Conservation (phyloP, 2,797 vertebrate genomes). For the Danio tinwini region DNA sequence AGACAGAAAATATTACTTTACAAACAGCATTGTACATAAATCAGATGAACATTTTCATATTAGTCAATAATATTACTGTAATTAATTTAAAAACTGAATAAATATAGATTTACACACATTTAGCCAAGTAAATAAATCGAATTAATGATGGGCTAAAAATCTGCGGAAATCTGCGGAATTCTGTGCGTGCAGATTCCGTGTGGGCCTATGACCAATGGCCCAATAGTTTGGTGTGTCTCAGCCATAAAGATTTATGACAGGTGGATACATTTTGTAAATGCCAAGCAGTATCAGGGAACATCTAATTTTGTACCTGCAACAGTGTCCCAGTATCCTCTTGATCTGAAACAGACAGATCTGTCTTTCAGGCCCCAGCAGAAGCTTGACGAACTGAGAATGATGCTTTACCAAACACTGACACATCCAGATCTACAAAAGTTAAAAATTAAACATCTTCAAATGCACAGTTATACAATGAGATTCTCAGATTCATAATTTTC, state of each 20-base stretch:
- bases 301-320: slow-evolving; percentile 73
- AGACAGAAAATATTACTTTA: too few species aligned
- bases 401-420: slow-evolving; percentile 95
- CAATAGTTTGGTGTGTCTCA: too few species aligned
- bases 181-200: too few species aligned
- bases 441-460: slow-evolving; percentile 11
- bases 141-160: too few species aligned
- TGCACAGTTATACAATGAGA: not conserved
- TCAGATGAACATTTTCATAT: too few species aligned
- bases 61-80: too few species aligned
- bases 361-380: slow-evolving; percentile 87
- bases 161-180: too few species aligned
- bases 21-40: too few species aligned
- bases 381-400: slow-evolving; percentile 88
- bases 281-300: not conserved
- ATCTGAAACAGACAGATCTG: slow-evolving; percentile 95
- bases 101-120: too few species aligned
- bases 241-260: not conserved
- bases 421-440: slow-evolving; percentile 87
- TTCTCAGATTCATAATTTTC: not conserved
- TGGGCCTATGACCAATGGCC: too few species aligned
- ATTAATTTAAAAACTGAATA: too few species aligned
- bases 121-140: too few species aligned
- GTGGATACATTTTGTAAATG: not conserved
- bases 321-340: slow-evolving; percentile 91